phyloP scores from a whole-genome alignment of 1,140 invertebrate genomes.

The Laupala kohalensis region DNA sequence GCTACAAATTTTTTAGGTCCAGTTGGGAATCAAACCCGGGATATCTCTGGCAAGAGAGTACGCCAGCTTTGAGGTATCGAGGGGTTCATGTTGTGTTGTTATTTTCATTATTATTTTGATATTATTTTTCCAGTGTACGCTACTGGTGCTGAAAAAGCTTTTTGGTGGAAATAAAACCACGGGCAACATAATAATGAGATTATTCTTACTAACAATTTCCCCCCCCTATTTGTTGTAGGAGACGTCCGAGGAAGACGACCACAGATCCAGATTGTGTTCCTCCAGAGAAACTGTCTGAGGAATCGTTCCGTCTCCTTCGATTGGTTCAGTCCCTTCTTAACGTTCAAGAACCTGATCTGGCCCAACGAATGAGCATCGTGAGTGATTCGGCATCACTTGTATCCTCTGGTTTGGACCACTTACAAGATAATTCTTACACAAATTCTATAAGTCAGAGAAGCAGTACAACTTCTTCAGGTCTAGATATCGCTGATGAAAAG shows the following conservation, averaged over 20 bases:
- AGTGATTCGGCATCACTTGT: background rate
- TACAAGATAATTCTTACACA: background rate
- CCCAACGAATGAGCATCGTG: conserved; percentile 13
- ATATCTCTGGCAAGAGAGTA: too few relatives aligned
- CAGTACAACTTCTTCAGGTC: background rate
- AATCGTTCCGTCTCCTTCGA: conserved; percentile 48
- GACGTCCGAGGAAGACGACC: conserved; percentile 20
- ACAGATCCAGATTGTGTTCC: conserved; percentile 34
- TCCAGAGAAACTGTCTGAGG: conserved; percentile 50
- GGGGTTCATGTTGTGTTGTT: too few relatives aligned
- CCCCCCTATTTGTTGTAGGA: conserved; percentile 19
- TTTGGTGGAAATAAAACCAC: too few relatives aligned
- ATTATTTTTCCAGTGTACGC: too few relatives aligned
- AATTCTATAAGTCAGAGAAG: background rate
- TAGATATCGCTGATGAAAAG: background rate
- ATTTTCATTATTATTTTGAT: too few relatives aligned
- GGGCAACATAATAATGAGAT: too few relatives aligned
- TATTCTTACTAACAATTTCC: too few relatives aligned
- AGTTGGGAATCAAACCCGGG: too few relatives aligned
- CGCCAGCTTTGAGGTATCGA: too few relatives aligned
- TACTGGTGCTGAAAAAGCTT: too few relatives aligned
- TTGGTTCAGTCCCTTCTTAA: conserved; percentile 49
- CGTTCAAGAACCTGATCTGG: conserved; percentile 47
- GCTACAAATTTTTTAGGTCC: too few relatives aligned
- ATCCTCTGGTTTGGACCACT: background rate